Evolutionary conservation across 1,140 invertebrate genomes (phyloP).

Genomic region (Nautilus pompilius): DNA sequence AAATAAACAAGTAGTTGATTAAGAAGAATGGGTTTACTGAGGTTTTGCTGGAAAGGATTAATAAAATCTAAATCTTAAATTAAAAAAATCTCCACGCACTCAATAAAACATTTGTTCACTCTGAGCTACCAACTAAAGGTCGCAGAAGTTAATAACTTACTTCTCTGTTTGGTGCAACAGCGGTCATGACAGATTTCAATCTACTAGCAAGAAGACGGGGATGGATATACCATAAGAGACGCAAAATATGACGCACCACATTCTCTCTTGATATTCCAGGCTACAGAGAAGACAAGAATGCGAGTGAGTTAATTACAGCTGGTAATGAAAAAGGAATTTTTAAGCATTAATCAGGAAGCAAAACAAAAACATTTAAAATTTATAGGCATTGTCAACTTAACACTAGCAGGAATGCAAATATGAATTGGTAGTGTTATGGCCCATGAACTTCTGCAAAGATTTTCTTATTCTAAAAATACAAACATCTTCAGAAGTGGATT

Average conservation of each 20-base stretch:
- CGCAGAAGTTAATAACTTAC: constrained; percentile 17
- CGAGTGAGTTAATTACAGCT: neutral
- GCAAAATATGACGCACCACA: constrained; percentile 88
- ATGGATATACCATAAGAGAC: constrained; percentile 89
- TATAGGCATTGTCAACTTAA: neutral
- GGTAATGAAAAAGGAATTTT: neutral
- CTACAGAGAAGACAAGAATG: constrained; percentile 26
- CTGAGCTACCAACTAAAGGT: neutral
- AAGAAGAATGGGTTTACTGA: no score
- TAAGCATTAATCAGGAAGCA: neutral
- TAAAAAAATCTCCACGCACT: no score
- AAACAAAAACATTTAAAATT: neutral
- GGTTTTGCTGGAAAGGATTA: no score
- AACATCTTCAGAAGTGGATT: no score
- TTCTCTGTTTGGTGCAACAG: constrained; percentile 35
- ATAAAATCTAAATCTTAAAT: no score
- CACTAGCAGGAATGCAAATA: no score
- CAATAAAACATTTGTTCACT: neutral
- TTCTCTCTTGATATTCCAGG: constrained; percentile 81
- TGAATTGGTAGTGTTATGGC: no score
- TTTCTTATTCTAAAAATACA: no score
- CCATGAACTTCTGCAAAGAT: no score
- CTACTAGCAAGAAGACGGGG: constrained; percentile 71
- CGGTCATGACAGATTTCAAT: constrained; percentile 29
- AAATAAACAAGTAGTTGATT: no score